phyloP scores from a whole-genome alignment of 2,888 invertebrate species.

The Cantharis rustica region DNA sequence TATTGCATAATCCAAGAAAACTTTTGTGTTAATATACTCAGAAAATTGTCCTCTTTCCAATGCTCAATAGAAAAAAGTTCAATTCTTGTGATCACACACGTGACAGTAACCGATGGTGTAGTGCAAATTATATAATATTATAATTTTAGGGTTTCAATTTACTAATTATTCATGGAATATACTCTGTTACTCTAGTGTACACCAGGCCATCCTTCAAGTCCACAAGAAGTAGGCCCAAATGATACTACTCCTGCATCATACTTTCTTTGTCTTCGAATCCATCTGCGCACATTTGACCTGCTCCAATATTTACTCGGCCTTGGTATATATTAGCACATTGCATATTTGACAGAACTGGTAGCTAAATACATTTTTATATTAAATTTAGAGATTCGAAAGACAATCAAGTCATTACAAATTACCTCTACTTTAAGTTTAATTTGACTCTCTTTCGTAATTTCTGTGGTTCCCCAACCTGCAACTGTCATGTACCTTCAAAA shows the following conservation, averaged over 20 bases:
- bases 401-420: not conserved
- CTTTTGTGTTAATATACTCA: too few species aligned
- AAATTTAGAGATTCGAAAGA: too few species aligned
- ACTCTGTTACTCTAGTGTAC: conserved; percentile 65
- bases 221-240: conserved; percentile 62
- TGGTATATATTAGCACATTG: conserved; percentile 62
- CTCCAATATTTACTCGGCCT: conserved; percentile 55
- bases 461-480: conserved; percentile 71
- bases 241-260: conserved; percentile 65
- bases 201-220: conserved; percentile 62
- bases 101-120: too few species aligned
- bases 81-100: too few species aligned
- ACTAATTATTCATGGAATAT: conserved; percentile 63
- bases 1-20: too few species aligned
- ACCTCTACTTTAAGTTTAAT: conserved; percentile 59
- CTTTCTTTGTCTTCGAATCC: conserved; percentile 61
- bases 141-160: conserved; percentile 47
- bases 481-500: conserved; percentile 59
- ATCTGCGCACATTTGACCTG: conserved; percentile 66
- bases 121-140: too few species aligned
- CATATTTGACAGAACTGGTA: conserved; percentile 57
- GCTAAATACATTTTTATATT: conserved; percentile 37
- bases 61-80: too few species aligned
- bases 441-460: conserved; percentile 56
- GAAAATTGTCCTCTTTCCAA: too few species aligned